These are phyloP conservation scores for Sebastes matsubarae DNA, from an alignment of 2,797 vertebrate species.

Conservation along the genomic window DNA sequence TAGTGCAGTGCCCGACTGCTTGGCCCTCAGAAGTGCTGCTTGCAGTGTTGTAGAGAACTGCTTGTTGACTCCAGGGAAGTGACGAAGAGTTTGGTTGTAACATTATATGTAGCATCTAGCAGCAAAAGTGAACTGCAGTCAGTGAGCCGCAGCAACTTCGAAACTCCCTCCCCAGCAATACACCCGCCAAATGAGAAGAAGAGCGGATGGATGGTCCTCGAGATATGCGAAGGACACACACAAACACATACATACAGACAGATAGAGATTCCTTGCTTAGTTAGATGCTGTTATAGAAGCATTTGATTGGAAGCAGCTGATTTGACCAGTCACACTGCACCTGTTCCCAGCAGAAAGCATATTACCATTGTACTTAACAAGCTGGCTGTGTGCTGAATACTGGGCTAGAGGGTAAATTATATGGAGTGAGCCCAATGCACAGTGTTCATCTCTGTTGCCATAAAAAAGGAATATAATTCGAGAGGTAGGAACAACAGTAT, in stretches of 20 bases:
- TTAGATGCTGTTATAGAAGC: neutral
- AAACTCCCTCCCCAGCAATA: neutral
- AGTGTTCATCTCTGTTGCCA: neutral
- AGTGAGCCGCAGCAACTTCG: neutral
- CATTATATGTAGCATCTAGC: neutral
- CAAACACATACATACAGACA: neutral
- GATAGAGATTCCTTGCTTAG: neutral
- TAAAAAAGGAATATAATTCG: neutral
- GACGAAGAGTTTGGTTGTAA: neutral
- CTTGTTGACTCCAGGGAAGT: neutral
- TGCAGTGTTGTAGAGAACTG: neutral
- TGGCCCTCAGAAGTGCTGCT: neutral
- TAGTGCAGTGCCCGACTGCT: neutral
- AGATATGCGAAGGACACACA: neutral
- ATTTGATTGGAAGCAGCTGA: constrained; percentile 23
- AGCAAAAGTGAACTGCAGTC: neutral
- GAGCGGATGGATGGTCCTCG: neutral
- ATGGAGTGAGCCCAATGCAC: constrained; percentile 3
- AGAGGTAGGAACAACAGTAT: neutral
- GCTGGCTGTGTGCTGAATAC: constrained; percentile 11
- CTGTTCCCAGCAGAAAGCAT: constrained; percentile 19
- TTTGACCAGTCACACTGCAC: constrained; percentile 32
- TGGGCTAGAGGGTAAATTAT: neutral
- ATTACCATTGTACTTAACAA: constrained; percentile 21
- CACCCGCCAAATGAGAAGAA: neutral